Conservation (phyloP, 2,797 vertebrate species). For the Malurus leucopterus region DNA sequence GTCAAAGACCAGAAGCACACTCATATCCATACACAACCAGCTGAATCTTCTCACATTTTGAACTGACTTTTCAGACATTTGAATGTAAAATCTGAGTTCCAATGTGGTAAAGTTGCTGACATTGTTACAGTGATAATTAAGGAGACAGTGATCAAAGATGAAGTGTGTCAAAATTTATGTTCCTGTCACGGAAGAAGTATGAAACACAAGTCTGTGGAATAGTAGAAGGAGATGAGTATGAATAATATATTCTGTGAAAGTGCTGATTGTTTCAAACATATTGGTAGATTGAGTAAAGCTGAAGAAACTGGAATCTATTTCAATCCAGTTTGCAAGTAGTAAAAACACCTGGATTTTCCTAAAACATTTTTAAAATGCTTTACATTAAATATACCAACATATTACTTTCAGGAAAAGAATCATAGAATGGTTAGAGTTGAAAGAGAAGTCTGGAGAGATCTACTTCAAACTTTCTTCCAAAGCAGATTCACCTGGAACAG, state of each 20-base stretch:
- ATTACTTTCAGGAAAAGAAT: background rate
- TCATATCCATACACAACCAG: background rate
- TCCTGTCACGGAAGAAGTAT: rapidly evolving
- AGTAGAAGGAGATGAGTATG: background rate
- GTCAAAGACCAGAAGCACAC: background rate
- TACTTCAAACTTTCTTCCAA: background rate
- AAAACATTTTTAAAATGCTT: background rate
- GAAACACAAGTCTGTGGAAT: background rate
- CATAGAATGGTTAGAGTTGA: background rate
- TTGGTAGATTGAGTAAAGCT: background rate
- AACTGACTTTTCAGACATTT: background rate
- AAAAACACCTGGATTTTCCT: background rate
- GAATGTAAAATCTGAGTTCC: background rate
- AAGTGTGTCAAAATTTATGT: background rate
- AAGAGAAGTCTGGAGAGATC: background rate
- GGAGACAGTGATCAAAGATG: background rate
- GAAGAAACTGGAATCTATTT: background rate
- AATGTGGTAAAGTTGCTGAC: rapidly evolving
- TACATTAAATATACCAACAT: background rate
- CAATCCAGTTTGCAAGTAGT: background rate
- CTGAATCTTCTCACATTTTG: background rate
- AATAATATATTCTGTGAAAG: background rate
- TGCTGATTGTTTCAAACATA: background rate
- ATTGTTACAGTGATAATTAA: background rate
- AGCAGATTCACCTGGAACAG: background rate